Evolutionary conservation across 2,113 vertebrate genomes (phyloP), one percentile per base, ranked within the genome.

Genomic region (Nycticebus coucang): DNA sequence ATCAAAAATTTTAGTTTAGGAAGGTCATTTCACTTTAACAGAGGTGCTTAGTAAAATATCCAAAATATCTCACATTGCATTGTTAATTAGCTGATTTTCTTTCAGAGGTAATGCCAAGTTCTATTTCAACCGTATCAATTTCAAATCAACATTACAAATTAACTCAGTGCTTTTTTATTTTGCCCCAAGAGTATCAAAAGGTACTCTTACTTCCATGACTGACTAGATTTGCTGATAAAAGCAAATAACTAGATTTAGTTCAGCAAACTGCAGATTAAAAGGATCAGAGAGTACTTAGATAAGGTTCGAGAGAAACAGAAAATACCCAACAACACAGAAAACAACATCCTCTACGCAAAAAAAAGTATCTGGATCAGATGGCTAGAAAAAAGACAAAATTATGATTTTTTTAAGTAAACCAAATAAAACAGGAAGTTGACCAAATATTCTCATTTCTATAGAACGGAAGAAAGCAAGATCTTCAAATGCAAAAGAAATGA

Each of bases 131-230:
- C 26, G 21, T 59, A 74, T 87, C 45, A 4, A 60, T 79, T 91
- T 95, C 87, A 83, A 91, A 55, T 91, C 71, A 53, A 59, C 45
- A 72, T 88, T 90, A 78, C 66, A 93, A 84, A 84, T 81, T 53
- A 85, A 69, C 12, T 37, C 24, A 53, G 24, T n/a, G 7, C 14
- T 75, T 68, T 68, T 41, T 72, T 24, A 62, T 41, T 72, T 74
- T 7, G 7, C 1, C 55, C 37, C 21, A 68, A 62, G 60, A 62
- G 30, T 91, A 17, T 50, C 12, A 50, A 78, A 90, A 84, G 57
- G 57, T 81, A 81, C 7, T 55, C 13, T 50, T 66, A 85, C 57
- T 84, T 81, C 66, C 35, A 80, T 74, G 26, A 91, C 33, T 33
- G 26, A 95, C 71, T 57, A 94, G 66, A 91, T 57, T 22, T 50